Conservation (phyloP, 92 coral and sea anemone species). For the Phymanthus crucifer region DNA sequence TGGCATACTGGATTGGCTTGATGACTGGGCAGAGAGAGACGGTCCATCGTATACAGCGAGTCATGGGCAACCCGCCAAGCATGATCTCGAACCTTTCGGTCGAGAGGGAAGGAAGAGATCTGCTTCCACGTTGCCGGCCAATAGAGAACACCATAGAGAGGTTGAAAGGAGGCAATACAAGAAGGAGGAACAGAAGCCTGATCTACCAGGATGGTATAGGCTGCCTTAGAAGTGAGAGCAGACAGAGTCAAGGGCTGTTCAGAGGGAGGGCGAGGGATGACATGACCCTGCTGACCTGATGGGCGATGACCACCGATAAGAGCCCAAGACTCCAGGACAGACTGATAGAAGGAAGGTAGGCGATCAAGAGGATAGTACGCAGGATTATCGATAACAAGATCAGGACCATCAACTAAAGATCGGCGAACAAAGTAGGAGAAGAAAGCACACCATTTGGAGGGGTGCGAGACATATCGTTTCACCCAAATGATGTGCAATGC, state of each 20-base stretch:
- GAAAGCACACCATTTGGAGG: too few species aligned
- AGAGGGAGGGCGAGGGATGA: not conserved
- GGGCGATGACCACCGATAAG: not conserved
- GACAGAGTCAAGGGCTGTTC: not conserved
- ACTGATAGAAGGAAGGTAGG: not conserved
- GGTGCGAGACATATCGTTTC: not conserved
- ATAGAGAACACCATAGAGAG: not conserved
- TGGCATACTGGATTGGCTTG: not conserved
- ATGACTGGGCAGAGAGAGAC: not conserved
- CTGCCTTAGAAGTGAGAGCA: not conserved
- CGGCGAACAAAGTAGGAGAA: not conserved
- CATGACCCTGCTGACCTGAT: not conserved
- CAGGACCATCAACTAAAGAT: not conserved
- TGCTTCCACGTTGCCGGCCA: not conserved
- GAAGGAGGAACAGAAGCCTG: not conserved
- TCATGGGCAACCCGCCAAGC: conserved; percentile 50
- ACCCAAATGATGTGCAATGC: not conserved
- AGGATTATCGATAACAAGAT: not conserved
- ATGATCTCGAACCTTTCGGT: not conserved
- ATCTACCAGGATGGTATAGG: not conserved
- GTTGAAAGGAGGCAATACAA: not conserved
- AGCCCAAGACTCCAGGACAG: not conserved
- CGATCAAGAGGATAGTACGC: not conserved
- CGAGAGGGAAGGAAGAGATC: not conserved
- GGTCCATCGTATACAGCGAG: conserved; percentile 28